Evolutionary conservation across 2,797 vertebrate genomes (phyloP).

Genomic region (Bufotes viridis): DNA sequence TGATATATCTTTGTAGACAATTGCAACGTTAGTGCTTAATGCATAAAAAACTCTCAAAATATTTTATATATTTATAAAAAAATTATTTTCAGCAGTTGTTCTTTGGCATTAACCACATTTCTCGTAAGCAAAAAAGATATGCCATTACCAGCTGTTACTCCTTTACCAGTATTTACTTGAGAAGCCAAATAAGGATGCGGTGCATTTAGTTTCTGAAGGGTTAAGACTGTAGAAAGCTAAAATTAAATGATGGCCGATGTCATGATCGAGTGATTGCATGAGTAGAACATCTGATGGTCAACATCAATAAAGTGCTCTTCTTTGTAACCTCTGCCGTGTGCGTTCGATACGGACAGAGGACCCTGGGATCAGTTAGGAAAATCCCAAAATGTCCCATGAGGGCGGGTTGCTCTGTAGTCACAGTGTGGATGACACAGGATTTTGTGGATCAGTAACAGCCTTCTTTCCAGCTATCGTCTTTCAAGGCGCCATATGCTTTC

Average conservation of each 20-base stretch:
- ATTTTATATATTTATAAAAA: conserved; percentile 20
- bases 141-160: conserved; percentile 71
- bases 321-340: conserved; percentile 81
- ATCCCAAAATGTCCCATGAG: conserved; percentile 75
- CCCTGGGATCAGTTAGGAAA: conserved; percentile 72
- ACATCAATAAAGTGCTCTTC: conserved; percentile 93
- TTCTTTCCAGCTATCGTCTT: conserved; percentile 97
- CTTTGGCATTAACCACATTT: conserved; percentile 86
- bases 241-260: conserved; percentile 10
- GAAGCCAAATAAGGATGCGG: conserved; percentile 17
- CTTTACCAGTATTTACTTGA: neutral
- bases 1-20: conserved; percentile 63
- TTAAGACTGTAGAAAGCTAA: conserved; percentile 34
- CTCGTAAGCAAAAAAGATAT: conserved; percentile 68
- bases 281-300: conserved; percentile 80
- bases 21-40: conserved; percentile 66
- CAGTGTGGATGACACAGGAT: conserved; percentile 71
- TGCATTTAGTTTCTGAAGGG: neutral
- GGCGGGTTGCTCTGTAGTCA: conserved; percentile 76
- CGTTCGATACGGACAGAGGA: conserved; percentile 81
- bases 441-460: conserved; percentile 89
- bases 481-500: conserved; percentile 82
- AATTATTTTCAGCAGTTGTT: conserved; percentile 70
- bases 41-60: conserved; percentile 22
- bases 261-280: conserved; percentile 76